Evolutionary conservation across 2,888 invertebrate species (phyloP).

Genomic region (Drosophila ustulata): DNA sequence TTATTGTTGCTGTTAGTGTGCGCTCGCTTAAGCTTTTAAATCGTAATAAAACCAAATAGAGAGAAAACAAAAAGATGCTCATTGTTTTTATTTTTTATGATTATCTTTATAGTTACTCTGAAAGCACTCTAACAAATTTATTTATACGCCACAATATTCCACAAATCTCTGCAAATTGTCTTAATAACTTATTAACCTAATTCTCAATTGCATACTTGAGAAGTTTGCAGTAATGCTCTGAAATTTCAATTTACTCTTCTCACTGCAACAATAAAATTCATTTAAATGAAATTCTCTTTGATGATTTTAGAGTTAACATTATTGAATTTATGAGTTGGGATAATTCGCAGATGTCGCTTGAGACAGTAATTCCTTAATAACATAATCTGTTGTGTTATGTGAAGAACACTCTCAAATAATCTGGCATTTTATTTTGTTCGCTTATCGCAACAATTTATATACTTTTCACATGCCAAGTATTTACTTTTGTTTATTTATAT

Average conservation of each 20-base stretch:
- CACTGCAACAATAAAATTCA: too few relatives aligned
- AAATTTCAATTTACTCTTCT: background rate
- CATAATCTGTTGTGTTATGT: background rate
- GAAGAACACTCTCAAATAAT: constrained; percentile 34
- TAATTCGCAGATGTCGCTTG: background rate
- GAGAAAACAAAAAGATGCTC: constrained; percentile 24
- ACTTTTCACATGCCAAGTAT: constrained; percentile 40
- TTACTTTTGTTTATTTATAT: constrained; percentile 40
- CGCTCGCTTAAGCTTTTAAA: constrained; percentile 45
- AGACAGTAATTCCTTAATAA: background rate
- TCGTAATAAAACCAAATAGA: constrained; percentile 57
- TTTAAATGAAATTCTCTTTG: background rate
- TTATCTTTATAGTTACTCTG: constrained; percentile 7
- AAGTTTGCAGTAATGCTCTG: background rate
- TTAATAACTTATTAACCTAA: constrained; percentile 29
- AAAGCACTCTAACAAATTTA: constrained; percentile 10
- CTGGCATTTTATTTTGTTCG: constrained; percentile 23
- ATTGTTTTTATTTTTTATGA: constrained; percentile 18
- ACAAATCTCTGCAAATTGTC: constrained; percentile 26
- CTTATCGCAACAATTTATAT: constrained; percentile 18
- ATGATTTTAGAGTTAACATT: background rate
- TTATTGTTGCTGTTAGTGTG: constrained; percentile 40
- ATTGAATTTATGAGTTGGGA: background rate
- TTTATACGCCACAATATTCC: constrained; percentile 8
- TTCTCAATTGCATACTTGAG: constrained; percentile 1